Evolutionary conservation across 2,113 vertebrate genomes (phyloP), one percentile per base, ranked within the genome.

Genomic region (Gymnarchus niloticus): DNA sequence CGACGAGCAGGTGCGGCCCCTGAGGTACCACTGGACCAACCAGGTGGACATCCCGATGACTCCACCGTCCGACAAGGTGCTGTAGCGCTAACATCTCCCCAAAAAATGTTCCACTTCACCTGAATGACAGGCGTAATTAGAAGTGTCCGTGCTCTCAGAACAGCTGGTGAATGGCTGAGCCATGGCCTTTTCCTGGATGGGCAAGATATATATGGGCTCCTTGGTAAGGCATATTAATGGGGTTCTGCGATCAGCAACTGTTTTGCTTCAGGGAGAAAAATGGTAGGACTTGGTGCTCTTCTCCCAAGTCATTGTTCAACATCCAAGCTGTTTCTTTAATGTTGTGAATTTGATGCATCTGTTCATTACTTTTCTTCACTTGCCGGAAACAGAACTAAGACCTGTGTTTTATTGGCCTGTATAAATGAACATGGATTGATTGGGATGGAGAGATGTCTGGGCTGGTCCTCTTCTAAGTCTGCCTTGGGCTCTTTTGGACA

Each of bases 1-100:
- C 25, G 90, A 91, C 4, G 94, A 95, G 44, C 94, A 94, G 87
- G 92, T 93, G 44, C 92, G 87, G 1, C 94, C 94, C 0, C 92
- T 94, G 44, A 88, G 93, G 54, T 95, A 94, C 88, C 92, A 94
- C 88, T 91, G 91, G 89, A 93, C 89, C 73, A 88, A 86, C 0
- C 90, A 88, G 23, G 85, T 85, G 0, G 93, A 94, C 86, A 89
- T 92, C 84, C 92, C 91, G 0, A 89, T 92, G 87, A 91, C 92
- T 1, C 80, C 90, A 28, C 85, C 93, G 6, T 80, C 87, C 21
- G 92, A 89, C 87, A 92, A 95, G 94, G 94, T 95, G 93, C 89
- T 48, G 56, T 57, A 57, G 23, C 52, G 44, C 51, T 33, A 14
- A 25, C 17, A 28, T 76, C 12, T 1, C 6, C 83, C 41, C 76